Evolutionary conservation across 2,888 invertebrate genomes (phyloP), one percentile per base, ranked within the genome.

Genomic region (Falcaria lacertinaria): DNA sequence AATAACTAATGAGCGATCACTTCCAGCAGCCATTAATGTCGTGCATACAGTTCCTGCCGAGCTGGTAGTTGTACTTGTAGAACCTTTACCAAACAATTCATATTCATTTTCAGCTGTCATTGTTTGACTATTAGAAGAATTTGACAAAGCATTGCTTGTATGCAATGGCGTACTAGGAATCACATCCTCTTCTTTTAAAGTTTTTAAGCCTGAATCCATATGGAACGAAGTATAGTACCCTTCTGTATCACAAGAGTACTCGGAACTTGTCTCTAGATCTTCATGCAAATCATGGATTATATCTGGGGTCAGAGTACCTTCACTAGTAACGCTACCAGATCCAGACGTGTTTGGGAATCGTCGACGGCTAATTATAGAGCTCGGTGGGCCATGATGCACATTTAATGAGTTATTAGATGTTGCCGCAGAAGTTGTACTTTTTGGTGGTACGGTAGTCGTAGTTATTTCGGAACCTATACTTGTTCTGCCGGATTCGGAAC

Each of bases 161-260:
- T 94, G 94, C 68, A 95, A 74, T 1, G 95, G 94, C 16, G 93
- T 94, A 50, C 92, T 91, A 0, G 94, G 94, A 34, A 83, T 80
- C 36, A 85, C 64, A 52, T 90, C 82, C 50, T 93, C 91, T 79
- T 96, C 96, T 69, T 95, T 94, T 11, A 96, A 83, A 0, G 96
- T 95, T 69, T 95, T 95, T 50, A 98, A 80, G 0, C 98, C 98
- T 43, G 97, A 97, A 80, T 98, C 98, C 91, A 97, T 94, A 80
- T 98, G 98, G 90, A 98, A 98, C 15, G 98, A 98, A 0, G 98
- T 98, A 77, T 97, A 98, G 79, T 98, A 98, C 5, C 98, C 98
- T 83, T 98, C 98, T 1, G 97, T 97, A 72, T 98, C 98, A 71
- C 98, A 96, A 1, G 98, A 98, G 78, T 97, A 98, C 45, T 97